A percentile compares a stretch with the other conserved stretches of the same genome.
phyloP scores from a whole-genome alignment of 2,888 invertebrate genomes.

The Lasioglossum vierecki region DNA sequence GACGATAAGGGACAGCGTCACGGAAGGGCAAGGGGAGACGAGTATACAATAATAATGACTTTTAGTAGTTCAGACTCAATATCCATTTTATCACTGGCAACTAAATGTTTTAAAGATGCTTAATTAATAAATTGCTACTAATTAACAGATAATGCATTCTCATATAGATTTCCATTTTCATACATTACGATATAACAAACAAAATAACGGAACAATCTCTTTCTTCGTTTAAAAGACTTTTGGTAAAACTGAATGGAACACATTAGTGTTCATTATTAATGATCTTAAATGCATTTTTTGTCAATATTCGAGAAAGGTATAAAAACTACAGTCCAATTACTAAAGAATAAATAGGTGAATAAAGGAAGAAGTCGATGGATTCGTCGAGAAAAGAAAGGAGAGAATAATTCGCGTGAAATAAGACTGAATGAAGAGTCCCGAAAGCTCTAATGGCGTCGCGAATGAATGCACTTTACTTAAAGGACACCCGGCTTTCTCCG shows the following conservation, averaged over 20 bases:
- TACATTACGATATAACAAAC: too few species aligned
- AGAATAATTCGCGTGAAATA: neutral
- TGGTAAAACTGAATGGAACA: too few species aligned
- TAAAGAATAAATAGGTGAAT: neutral
- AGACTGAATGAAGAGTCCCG: neutral
- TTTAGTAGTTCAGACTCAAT: too few species aligned
- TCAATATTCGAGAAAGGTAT: too few species aligned
- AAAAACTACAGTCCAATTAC: neutral
- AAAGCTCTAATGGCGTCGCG: slow-evolving; percentile 15
- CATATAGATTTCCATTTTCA: too few species aligned
- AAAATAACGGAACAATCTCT: neutral
- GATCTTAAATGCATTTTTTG: too few species aligned
- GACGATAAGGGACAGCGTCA: too few species aligned
- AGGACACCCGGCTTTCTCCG: neutral
- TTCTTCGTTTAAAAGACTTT: neutral
- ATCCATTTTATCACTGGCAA: neutral
- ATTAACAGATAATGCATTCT: too few species aligned
- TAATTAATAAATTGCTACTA: neutral
- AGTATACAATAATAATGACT: neutral
- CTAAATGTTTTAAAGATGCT: neutral
- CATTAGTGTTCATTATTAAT: too few species aligned
- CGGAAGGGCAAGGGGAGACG: too few species aligned
- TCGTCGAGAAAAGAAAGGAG: neutral
- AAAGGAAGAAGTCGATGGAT: neutral
- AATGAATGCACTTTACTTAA: slow-evolving; percentile 26